Conservation (phyloP, 2,888 invertebrate genomes). For the Cataglyphis albicans region DNA sequence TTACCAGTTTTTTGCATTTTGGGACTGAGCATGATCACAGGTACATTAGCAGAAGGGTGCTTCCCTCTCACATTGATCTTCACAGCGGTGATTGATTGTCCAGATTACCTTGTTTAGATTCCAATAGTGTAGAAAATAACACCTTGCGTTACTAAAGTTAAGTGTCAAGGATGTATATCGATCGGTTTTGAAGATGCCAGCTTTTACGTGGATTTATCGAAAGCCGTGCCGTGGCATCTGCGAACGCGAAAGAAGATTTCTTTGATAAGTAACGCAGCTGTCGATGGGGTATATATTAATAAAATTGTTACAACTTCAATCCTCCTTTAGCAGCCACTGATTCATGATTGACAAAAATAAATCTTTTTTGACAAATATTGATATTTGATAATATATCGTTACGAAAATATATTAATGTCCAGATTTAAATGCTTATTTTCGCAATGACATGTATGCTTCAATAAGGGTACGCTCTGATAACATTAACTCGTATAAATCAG, state of each 20-base stretch:
- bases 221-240: conserved; percentile 9
- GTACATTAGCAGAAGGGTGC: conserved; percentile 25
- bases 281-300: neutral
- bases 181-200: conserved; percentile 43
- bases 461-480: neutral
- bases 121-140: conserved; percentile 58
- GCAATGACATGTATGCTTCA: neutral
- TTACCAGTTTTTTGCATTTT: conserved; percentile 92
- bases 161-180: conserved; percentile 39
- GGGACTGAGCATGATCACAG: conserved; percentile 90
- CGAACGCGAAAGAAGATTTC: neutral
- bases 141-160: conserved; percentile 37
- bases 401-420: conserved; percentile 4
- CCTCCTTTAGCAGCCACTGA: neutral
- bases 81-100: conserved; percentile 70
- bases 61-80: conserved; percentile 45
- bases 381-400: conserved; percentile 26
- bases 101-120: conserved; percentile 65
- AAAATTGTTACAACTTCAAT: conserved; percentile 4
- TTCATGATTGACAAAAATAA: neutral
- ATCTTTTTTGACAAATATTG: conserved; percentile 18
- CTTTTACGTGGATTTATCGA: conserved; percentile 23
- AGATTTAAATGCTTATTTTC: neutral
- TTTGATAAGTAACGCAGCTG: neutral
- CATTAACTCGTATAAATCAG: conserved; percentile 40